A percentile compares a stretch with the other conserved stretches of the same genome.
These are phyloP conservation scores for Callitettix versicolor DNA, from an alignment of 1,140 invertebrate species.

Conservation along the genomic window DNA sequence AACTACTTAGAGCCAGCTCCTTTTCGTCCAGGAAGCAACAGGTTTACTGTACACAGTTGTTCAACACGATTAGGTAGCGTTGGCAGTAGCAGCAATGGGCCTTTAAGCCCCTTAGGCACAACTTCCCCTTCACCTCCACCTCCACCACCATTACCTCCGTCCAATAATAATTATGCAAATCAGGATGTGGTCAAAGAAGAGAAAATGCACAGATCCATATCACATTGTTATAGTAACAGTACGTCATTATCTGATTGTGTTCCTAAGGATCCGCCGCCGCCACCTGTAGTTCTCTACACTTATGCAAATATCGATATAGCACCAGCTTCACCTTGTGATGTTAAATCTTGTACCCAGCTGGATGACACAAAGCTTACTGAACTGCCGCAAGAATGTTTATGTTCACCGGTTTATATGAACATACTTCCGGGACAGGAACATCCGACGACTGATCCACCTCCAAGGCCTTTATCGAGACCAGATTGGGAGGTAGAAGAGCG, in stretches of 20 bases:
- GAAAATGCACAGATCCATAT: constrained; percentile 33
- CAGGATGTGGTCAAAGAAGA: constrained; percentile 10
- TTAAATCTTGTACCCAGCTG: background rate
- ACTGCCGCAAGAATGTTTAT: background rate
- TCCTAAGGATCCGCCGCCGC: constrained; percentile 11
- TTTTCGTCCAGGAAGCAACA: constrained; percentile 26
- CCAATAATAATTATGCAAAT: constrained; percentile 21
- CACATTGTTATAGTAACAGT: constrained; percentile 30
- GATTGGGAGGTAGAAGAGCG: constrained; percentile 27
- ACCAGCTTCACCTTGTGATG: background rate
- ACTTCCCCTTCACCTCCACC: constrained; percentile 34
- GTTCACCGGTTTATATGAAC: constrained; percentile 45
- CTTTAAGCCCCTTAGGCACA: constrained; percentile 40
- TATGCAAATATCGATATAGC: constrained; percentile 23
- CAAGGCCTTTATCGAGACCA: background rate
- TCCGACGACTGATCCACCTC: constrained; percentile 1
- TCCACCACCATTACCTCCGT: constrained; percentile 31
- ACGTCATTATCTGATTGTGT: constrained; percentile 27
- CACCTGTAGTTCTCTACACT: background rate
- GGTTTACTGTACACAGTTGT: constrained; percentile 35
- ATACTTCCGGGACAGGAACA: constrained; percentile 38
- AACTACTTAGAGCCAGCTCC: constrained; percentile 41
- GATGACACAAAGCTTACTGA: background rate
- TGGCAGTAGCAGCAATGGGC: constrained; percentile 42
- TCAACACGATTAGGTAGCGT: constrained; percentile 34